Evolutionary conservation across 2,888 invertebrate species (phyloP).

Genomic region (Drosophila macrospina): DNA sequence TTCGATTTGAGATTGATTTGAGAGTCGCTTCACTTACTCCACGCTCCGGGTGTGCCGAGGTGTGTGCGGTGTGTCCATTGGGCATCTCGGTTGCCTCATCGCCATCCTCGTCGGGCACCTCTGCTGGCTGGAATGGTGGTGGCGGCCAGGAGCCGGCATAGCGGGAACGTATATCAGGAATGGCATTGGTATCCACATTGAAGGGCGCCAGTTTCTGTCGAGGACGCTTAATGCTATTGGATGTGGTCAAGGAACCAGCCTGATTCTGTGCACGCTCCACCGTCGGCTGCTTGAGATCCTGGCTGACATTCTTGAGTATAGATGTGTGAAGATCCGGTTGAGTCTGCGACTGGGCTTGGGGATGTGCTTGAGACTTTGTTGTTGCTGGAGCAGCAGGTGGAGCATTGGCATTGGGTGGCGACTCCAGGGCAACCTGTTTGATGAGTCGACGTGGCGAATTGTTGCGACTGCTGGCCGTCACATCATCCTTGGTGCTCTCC

Average conservation of each 20-base stretch:
- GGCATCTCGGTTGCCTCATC: conserved; percentile 66
- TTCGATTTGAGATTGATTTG: too few relatives aligned
- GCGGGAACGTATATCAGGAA: conserved; percentile 86
- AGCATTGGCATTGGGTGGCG: conserved; percentile 86
- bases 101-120: conserved; percentile 80
- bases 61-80: conserved; percentile 70
- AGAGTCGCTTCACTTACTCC: conserved; percentile 82
- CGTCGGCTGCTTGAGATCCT: conserved; percentile 59
- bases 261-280: conserved; percentile 54
- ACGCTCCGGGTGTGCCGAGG: conserved; percentile 46
- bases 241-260: conserved; percentile 61
- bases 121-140: conserved; percentile 81
- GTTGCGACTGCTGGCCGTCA: conserved; percentile 86
- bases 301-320: conserved; percentile 80
- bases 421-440: conserved; percentile 90
- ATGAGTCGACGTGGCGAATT: conserved; percentile 89
- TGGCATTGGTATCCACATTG: conserved; percentile 86
- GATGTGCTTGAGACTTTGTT: conserved; percentile 26
- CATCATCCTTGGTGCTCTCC: conserved; percentile 84
- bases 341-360: conserved; percentile 29
- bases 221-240: conserved; percentile 86
- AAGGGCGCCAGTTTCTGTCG: conserved; percentile 87
- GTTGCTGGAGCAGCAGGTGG: conserved; percentile 19
- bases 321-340: conserved; percentile 80
- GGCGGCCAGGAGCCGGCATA: conserved; percentile 87